These are phyloP conservation scores for Psophia crepitans DNA, from an alignment of 2,113 vertebrate species.

Conservation along the genomic window DNA sequence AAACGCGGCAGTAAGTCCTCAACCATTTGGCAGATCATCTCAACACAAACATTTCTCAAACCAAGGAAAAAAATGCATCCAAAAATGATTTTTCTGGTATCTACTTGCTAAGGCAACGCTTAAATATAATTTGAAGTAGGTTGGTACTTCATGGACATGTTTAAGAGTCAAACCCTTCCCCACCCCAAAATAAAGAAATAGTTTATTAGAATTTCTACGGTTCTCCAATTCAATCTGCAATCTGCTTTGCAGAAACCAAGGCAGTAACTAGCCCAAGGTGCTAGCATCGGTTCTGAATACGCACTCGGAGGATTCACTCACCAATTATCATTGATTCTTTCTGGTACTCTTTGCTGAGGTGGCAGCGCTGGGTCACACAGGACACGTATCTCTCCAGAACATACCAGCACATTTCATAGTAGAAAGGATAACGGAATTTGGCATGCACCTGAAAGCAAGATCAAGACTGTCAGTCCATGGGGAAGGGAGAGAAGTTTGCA, in stretches of 20 bases:
- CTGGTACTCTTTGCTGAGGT: constrained; percentile 85
- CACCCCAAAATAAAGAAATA: background rate
- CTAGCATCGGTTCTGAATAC: background rate
- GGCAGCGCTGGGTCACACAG: constrained; percentile 90
- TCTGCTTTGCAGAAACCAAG: constrained; percentile 4
- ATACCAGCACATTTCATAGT: constrained; percentile 99
- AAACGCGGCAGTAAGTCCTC: constrained; percentile 35
- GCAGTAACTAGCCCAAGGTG: constrained; percentile 4
- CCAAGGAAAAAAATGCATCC: background rate
- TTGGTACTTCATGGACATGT: background rate
- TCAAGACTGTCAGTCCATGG: background rate
- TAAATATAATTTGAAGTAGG: background rate
- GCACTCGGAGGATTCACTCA: constrained; percentile 73
- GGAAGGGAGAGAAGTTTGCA: constrained; percentile 32
- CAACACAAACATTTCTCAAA: constrained; percentile 12
- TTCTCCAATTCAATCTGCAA: background rate
- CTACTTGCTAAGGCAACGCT: background rate
- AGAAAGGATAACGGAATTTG: constrained; percentile 98
- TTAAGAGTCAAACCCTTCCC: background rate
- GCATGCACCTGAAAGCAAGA: constrained; percentile 86
- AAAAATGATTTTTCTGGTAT: background rate
- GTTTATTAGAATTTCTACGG: background rate
- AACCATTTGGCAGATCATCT: constrained; percentile 15
- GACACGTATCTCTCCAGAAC: constrained; percentile 94
- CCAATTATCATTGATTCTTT: constrained; percentile 82